Percentiles rank a stretch among this genome's conserved stretches.
Evolutionary conservation across 2,888 invertebrate species (phyloP).

Genomic region (Sepioteuthis lessoniana): DNA sequence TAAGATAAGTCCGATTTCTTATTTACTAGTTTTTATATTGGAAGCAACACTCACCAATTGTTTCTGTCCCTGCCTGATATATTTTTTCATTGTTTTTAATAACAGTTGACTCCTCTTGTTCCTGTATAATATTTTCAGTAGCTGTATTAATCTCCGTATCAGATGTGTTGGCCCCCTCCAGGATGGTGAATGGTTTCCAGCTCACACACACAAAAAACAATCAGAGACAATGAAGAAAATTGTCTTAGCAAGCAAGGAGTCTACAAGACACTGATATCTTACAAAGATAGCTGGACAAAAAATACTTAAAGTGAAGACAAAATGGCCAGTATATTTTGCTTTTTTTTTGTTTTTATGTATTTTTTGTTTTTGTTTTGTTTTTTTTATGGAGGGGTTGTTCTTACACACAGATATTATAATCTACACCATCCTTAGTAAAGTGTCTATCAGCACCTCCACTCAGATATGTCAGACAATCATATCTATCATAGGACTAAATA

Average conservation of each 20-base stretch:
- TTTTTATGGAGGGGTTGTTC: not conserved
- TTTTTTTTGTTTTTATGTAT: not conserved
- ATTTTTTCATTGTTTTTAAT: not conserved
- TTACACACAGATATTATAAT: not conserved
- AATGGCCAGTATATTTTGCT: not conserved
- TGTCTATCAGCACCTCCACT: not conserved
- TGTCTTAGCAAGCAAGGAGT: not conserved
- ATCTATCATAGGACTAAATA: not conserved
- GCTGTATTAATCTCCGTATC: not conserved
- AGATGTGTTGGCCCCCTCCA: slow-evolving; percentile 23
- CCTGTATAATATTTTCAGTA: not conserved
- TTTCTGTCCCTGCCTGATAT: not conserved
- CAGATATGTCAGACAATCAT: not conserved
- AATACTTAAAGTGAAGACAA: not conserved
- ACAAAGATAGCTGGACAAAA: not conserved
- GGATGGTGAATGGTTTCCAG: not conserved
- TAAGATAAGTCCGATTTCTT: no score
- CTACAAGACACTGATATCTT: not conserved
- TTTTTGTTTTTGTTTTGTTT: not conserved
- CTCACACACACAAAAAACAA: not conserved
- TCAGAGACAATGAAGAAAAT: not conserved
- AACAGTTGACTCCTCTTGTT: not conserved
- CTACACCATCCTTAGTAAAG: not conserved
- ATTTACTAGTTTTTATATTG: no score
- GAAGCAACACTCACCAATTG: not conserved